Evolutionary conservation across 92 coral and sea anemone genomes (phyloP).

Genomic region (Montipora capitata): DNA sequence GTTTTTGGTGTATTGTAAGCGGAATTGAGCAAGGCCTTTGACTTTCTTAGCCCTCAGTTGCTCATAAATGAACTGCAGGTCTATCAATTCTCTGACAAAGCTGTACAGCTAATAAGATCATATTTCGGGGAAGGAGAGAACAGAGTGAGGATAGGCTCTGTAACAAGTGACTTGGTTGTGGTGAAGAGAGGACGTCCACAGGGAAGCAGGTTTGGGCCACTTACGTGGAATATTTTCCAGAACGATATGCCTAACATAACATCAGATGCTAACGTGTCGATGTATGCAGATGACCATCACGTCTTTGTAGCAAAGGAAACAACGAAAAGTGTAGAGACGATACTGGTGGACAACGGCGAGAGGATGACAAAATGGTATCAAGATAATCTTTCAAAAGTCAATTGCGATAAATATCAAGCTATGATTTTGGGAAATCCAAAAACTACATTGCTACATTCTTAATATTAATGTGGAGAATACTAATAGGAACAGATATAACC

Average conservation of each 20-base stretch:
- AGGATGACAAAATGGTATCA: slow-evolving; percentile 24
- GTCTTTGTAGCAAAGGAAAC: not conserved
- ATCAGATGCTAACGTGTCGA: slow-evolving; percentile 4
- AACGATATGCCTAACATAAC: slow-evolving; percentile 31
- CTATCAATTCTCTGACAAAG: slow-evolving; percentile 21
- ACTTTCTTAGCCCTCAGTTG: slow-evolving; percentile 18
- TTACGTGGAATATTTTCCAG: not conserved
- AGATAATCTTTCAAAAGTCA: slow-evolving; percentile 1
- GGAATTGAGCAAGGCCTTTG: slow-evolving; percentile 41
- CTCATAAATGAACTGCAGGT: slow-evolving; percentile 20
- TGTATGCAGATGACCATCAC: not conserved
- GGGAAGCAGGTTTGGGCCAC: slow-evolving; percentile 18
- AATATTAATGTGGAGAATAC: slow-evolving; percentile 23
- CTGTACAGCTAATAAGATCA: slow-evolving; percentile 22
- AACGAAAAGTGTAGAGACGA: not conserved
- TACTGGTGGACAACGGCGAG: not conserved
- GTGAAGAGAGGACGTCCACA: slow-evolving; percentile 29
- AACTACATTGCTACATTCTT: not conserved
- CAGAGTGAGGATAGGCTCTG: slow-evolving; percentile 23
- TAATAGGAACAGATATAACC: slow-evolving; percentile 25
- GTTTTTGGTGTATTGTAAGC: slow-evolving; percentile 7
- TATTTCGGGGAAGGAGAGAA: slow-evolving; percentile 18
- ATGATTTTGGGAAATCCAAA: slow-evolving; percentile 4
- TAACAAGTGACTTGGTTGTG: slow-evolving; percentile 30
- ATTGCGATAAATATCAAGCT: not conserved